Base-by-base conservation (phyloP, 2,113 vertebrate species). In the Lepisosteus oculatus region DNA sequence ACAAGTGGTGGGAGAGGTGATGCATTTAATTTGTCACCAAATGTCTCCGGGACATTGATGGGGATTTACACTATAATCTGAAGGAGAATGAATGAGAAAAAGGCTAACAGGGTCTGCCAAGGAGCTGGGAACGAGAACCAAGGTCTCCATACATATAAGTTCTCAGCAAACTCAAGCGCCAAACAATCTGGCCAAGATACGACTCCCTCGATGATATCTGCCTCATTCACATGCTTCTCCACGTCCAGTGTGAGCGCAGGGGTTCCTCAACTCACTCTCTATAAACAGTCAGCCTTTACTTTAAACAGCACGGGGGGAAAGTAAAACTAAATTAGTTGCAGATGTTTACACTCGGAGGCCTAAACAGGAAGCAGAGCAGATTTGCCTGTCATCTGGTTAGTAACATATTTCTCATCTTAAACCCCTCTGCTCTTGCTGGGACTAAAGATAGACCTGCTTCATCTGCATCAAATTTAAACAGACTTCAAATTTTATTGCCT, bases 281-380 rank as follows among this genome's bases (percentile, higher is more conserved):
- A 69, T 77, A 83, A 79, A 79, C 77, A 81, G 72, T 73, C 59
- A 44, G 55, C 13, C 17, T 76, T 75, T 77, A 64, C 72, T 77
- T 75, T 68, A 76, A 82, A 77, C 73, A 76, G 56, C 3, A 57
- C 68, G 61, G 42, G 61, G 70, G 74, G 71, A 54, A 61, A 65
- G 61, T 62, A 61, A 41, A 13, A 65, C 61, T 43, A 78, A 77
- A 80, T 66, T 65, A 80, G 77, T 72, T 64, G 44, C 75, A 82
- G 77, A 82, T 80, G 78, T 80, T 73, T 70, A 73, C 9, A 68
- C 29, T 68, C 13, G 41, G 57, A 43, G 54, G 72, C 62, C 61
- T 71, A 43, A 67, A 74, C 80, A 81, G 81, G 72, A 84, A 80
- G 72, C 45, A 43, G 69, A 65, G 55, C 44, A 29, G 45, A 11